Evolutionary conservation across 2,797 vertebrate species (phyloP), one percentile per base, ranked within the genome.

Genomic region (Chromis chromis): DNA sequence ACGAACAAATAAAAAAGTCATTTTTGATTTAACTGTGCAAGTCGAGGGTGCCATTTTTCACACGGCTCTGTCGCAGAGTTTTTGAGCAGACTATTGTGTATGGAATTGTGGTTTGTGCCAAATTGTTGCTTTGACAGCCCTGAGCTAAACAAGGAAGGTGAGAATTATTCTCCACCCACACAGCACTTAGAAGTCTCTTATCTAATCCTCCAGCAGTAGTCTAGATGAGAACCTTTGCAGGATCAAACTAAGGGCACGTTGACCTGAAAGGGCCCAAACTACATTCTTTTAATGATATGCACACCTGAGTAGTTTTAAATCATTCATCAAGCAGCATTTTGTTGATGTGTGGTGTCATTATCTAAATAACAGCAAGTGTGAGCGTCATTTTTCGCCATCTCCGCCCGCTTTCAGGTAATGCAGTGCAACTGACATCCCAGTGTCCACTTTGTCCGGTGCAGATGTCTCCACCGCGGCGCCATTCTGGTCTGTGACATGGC

Each of bases 141-240:
- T 33, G 4, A 74, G 85, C 82, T 78, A 84, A 79, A 74, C 74
- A 78, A 83, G 74, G 65, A 90, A 89, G 77, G 89, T 90, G 88
- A 86, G 78, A 89, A 89, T 86, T 86, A 83, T 86, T 90, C 74
- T 59, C 64, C 76, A 54, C 87, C 88, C 84, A 91, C 81, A 40
- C 86, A 76, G 56, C 74, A 86, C 83, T 91, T 87, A 77, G 50
- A 81, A 68, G 74, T 82, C 63, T 80, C 80, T 86, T 86, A 84
- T 90, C 85, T 89, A 85, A 88, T 86, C 65, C 74, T 74, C 42
- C 70, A 73, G 85, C 76, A 73, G 50, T 24, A 70, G 81, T 78
- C 65, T 24, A 56, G 69, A 76, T 74, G 58, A 62, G 89, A 82
- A 85, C 77, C 67, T 84, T 74, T 40, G 48, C 50, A 78, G 79